Base-by-base conservation (phyloP, 2,797 vertebrate genomes). In the Telmatherina bonti region DNA sequence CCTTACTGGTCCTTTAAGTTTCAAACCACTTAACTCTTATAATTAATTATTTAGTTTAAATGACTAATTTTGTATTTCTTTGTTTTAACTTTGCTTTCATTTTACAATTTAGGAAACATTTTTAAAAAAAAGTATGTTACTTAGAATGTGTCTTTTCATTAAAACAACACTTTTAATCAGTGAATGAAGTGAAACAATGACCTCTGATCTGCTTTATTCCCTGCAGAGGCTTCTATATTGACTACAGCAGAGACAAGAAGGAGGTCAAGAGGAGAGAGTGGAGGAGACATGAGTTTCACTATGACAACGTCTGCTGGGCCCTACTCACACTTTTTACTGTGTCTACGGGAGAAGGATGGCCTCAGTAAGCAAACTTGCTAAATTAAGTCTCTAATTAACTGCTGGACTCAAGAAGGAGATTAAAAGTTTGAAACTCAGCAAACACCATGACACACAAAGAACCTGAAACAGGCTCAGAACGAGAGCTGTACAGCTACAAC, bases 301-400 rank as follows among this genome's bases (percentile, higher is more conserved):
- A 98, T 0, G 98, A 99, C 92, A 99, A 99, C 30, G 97, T 99
- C 70, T 96, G 98, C 91, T 98, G 97, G 97, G 97, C 97, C 18
- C 93, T 99, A 66, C 95, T 99, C 76, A 99, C 98, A 0, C 96
- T 99, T 47, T 99, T 99, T 90, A 99, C 97, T 0, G 97, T 99
- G 70, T 99, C 98, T 38, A 99, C 98, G 0, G 98, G 98, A 38
- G 98, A 99, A 81, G 98, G 98, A 6, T 99, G 98, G 98, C 97
- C 98, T 49, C 96, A 99, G 98, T 99, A 88, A 95, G 97, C 95
- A 0, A 51, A 16, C 16, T 52, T 64, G 13, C 5, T n/a, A 41
- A 36, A n/a, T n/a, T 57, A 11, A 67, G 20, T 3, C 18, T 49
- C 10, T 33, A 35, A 56, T n/a, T 56, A 10, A 56, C 30, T 45